Evolutionary conservation across 2,888 invertebrate species (phyloP), one percentile per base, ranked within the genome.

Genomic region (Anoncus sp.): DNA sequence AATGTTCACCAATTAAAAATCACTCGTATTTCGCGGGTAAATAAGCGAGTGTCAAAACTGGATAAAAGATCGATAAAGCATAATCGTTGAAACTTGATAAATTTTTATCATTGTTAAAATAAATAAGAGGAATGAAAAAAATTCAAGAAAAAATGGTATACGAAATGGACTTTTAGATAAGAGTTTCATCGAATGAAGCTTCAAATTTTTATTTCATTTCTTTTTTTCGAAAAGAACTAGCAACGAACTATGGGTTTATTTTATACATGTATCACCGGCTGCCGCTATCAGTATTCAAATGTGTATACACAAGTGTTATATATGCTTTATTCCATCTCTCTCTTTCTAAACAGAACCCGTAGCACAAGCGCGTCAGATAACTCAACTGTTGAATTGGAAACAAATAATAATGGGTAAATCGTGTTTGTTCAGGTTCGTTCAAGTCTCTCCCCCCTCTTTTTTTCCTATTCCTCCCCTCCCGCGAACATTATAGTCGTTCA

Each of bases 361-460:
- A 81, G 78, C 82, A 81, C 81, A 78, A 77, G 83, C 81, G 77
- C 69, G 53, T 55, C 53, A n/a, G 57, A 55, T 62, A 72, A 63
- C 75, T 79, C 67, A 75, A 79, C 79, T 75, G 75, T 79, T 72
- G 75, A 72, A 69, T 65, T 40, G 62, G 55, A 80, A 55, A 72
- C 72, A 75, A 70, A 59, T 57, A 43, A 78, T 73, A 74, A 47
- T 3, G 60, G 76, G 59, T 57, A 65, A 79, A 65, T 67, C 55
- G 66, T 79, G 57, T 59, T 71, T 59, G 67, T 63, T 57, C 63
- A 49, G 27, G 49, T 43, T 66, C 49, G 63, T 40, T 53, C 67
- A 51, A 24, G 47, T 59, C 31, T 43, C 49, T 35, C 49, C 31
- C 18, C 40, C 24, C 53, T 35, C 60, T 18, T 27, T 18, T 38